These are phyloP conservation scores for Xenus cinereus DNA, from an alignment of 2,113 vertebrate genomes.

Conservation along the genomic window DNA sequence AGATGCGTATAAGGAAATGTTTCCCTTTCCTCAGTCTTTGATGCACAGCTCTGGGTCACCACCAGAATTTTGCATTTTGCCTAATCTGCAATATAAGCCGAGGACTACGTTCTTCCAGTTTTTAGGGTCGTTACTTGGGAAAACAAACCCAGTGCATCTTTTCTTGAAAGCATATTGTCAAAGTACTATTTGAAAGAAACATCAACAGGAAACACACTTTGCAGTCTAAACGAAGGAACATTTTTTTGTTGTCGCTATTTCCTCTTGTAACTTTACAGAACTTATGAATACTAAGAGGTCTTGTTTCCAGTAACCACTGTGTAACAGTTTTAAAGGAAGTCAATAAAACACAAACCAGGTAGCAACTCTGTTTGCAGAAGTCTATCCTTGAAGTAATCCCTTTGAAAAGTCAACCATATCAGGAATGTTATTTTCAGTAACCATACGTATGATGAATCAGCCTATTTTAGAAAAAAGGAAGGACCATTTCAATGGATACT, in stretches of 20 bases:
- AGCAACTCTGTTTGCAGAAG: background rate
- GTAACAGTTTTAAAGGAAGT: background rate
- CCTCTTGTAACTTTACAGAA: background rate
- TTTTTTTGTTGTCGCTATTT: background rate
- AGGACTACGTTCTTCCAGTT: background rate
- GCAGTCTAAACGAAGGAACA: background rate
- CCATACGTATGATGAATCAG: background rate
- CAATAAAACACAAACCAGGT: background rate
- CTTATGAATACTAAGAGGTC: background rate
- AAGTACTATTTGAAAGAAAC: background rate
- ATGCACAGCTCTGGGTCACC: background rate
- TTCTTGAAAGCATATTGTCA: background rate
- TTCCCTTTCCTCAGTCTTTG: background rate
- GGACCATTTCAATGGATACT: background rate
- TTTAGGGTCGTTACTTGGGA: background rate
- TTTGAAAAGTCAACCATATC: background rate
- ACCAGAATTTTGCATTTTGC: background rate
- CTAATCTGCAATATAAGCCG: background rate
- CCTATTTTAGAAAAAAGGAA: background rate
- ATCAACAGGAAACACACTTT: background rate
- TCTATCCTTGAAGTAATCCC: background rate
- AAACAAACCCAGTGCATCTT: background rate
- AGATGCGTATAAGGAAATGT: background rate
- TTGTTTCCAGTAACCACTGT: background rate
- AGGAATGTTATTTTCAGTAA: background rate